Evolutionary conservation across 2,113 vertebrate species (phyloP), one percentile per base, ranked within the genome.

Genomic region (Python bivittatus): DNA sequence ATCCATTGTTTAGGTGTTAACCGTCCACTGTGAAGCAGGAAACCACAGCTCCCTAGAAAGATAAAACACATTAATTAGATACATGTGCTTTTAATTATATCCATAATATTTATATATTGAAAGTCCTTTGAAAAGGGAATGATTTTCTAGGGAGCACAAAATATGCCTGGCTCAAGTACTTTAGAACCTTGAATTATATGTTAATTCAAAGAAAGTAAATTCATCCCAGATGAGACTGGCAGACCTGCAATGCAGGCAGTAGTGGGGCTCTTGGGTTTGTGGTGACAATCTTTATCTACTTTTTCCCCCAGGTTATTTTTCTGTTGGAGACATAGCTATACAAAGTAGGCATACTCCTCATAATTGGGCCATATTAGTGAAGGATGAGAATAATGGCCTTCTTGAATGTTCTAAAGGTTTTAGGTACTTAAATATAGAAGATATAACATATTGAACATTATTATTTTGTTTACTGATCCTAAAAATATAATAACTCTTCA

Each of bases 331-430:
- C 56, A 1, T 90, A 72, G 53, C 1, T 42, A 42, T 2, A 84
- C 33, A 56, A 90, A 13, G 89, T 56, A 33, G 1, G 9, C n/a
- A 23, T 15, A 23, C 3, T 12, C 89, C 89, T 83, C 1, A 22
- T 54, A 23, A 56, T n/a, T 5, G 53, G 11, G 53, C n/a, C 44
- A 7, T 90, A 42, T 57, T 90, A 27, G 89, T 90, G 52, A 90
- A 83, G 68, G 68, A 90, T 57, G 89, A 90, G 89, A 38, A 38
- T 44, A 57, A 90, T 57, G 64, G 68, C 10, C 68, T 90, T 42
- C 89, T 90, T 56, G 53, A 42, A 83, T 20, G 0, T 83, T 68
- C 89, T 42, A 56, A 72, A 83, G 68, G 29, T 38, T 33, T 83
- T 33, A 90, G 89, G 89, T 90, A 90, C 22, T 79, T 87, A 17